Evolutionary conservation across 2,888 invertebrate genomes (phyloP), one percentile per base, ranked within the genome.

Genomic region (Diogma glabrata): DNA sequence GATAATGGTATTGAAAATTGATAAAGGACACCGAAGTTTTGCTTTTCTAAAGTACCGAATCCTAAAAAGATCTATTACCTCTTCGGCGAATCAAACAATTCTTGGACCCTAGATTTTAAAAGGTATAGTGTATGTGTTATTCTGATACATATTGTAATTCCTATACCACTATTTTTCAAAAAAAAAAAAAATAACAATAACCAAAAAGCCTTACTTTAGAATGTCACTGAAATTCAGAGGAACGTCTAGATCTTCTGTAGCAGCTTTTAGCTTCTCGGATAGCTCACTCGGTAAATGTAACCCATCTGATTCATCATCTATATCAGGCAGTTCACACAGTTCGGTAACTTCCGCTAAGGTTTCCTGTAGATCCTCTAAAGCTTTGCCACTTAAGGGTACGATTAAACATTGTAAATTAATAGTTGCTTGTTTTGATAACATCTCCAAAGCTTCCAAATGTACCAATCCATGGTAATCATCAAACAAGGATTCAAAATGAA

Each of bases 371-470:
- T 84, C 82, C 38, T 70, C 72, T 46, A 82, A 68, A 24, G 81
- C 78, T 12, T 76, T 75, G 0, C 77, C 75, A 16, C 75, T 74
- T 0, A 77, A 69, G 1, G 73, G 68, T 12, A 77, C 72, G 43
- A 84, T 61, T 6, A 81, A 66, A 17, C 81, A 77, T 55, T 86
- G 79, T 58, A 89, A 75, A 63, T 85, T 82, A 61, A 86, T 78
- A 56, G 75, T 77, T 51, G 86, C 84, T 66, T 90, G 88, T 57
- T 80, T 82, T 0, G 92, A 91, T 3, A 94, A 69, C 80, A 93
- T 89, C 71, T 94, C 92, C 43, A 94, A 67, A 0, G 93, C 93
- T 73, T 94, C 94, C 53, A 92, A 72, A 65, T 93, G 90, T 0
- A 91, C 87, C 50, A 93, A 69, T 10, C 84, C 92, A 73, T 90